Evolutionary conservation across 2,113 vertebrate genomes (phyloP).

Genomic region (Pelecanoides urinatrix): DNA sequence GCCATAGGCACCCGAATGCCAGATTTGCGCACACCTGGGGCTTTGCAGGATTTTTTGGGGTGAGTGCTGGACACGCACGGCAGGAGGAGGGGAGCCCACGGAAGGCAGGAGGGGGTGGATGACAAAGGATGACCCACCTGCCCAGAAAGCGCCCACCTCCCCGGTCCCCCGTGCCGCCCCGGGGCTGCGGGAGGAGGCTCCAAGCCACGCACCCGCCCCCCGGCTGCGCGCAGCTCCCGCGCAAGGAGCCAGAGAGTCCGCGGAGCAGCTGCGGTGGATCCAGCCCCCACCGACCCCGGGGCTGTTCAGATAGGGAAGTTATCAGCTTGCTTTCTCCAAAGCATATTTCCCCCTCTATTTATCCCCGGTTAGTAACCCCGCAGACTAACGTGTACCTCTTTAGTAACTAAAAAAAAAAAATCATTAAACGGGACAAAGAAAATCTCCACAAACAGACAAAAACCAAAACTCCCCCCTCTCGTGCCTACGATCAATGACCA

Average conservation of each 20-base stretch:
- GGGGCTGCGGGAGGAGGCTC: not conserved
- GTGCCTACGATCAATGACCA: not conserved
- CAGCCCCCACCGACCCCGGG: not conserved
- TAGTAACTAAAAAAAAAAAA: not conserved
- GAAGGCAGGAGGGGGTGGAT: not conserved
- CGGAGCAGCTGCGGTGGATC: not conserved
- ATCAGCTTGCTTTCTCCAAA: not conserved
- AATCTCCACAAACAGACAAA: not conserved
- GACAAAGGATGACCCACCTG: not conserved
- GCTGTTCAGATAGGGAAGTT: not conserved
- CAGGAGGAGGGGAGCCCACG: not conserved
- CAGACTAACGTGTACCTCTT: not conserved
- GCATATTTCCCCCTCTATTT: fast-evolving
- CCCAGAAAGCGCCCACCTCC: not conserved
- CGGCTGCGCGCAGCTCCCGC: not conserved
- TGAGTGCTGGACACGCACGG: fast-evolving
- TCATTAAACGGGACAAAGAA: not conserved
- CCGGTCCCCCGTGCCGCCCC: too few species aligned
- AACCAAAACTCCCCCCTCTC: fast-evolving
- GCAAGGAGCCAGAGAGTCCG: not conserved
- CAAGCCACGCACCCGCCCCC: not conserved
- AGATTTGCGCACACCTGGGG: fast-evolving
- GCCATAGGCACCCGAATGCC: fast-evolving
- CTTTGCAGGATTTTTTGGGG: not conserved
- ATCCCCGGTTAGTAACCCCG: fast-evolving